Evolutionary conservation across 1,140 invertebrate genomes (phyloP), one percentile per base, ranked within the genome.

Genomic region (Drosophila miranda): DNA sequence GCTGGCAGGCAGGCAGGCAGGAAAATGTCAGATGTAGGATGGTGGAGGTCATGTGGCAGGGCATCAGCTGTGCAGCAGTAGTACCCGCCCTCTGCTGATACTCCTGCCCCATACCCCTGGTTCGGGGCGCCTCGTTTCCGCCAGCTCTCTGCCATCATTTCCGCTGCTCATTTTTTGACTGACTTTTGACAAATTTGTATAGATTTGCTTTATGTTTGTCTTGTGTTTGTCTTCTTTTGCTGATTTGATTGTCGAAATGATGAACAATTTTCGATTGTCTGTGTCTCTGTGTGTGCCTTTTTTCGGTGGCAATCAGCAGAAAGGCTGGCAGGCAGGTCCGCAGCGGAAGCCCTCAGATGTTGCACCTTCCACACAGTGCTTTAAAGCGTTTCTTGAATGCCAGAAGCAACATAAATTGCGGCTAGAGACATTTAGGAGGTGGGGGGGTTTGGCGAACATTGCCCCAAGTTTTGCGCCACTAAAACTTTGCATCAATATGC

Each of bases 151-250:
- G 82, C 74, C 81, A 86, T 86, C 81, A 86, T 86, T 86, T 86
- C 81, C 81, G 81, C 78, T 86, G 82, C 78, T 78, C 81, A 84
- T 86, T 84, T 76, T 82, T 76, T 80, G 53, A 76, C 71, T 78
- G 75, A 66, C 80, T 84, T 58, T 59, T 82, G 63, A 73, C 73
- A 75, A 75, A 68, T 59, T 70, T 71, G 56, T 71, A 75, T 70
- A 60, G 73, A 73, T 61, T 70, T 49, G 63, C 46, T 57, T 79
- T 79, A 62, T 79, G 70, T 67, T 68, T 70, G 11, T 38, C 34
- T 70, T 57, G 48, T 79, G 67, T 75, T 75, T 63, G 58, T 75
- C 62, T 84, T 84, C 55, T 74, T 38, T 81, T 72, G 68, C 58
- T 71, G 67, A 76, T 87, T 68, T 80, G 81, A 84, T 83, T 83